These are phyloP conservation scores for Bathybates hornii DNA, from an alignment of 2,113 vertebrate species.

Conservation along the genomic window DNA sequence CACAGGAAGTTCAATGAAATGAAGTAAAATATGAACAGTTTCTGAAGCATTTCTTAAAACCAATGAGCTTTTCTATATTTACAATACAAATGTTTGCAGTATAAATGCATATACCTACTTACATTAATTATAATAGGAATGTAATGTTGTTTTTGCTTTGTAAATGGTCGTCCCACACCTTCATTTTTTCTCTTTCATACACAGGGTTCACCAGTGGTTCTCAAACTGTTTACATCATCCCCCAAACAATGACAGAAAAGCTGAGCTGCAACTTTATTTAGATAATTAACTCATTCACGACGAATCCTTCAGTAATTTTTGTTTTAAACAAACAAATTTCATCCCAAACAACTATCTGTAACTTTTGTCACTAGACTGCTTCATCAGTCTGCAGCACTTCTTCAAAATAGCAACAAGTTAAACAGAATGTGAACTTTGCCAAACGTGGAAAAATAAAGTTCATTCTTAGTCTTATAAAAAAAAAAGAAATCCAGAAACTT, in stretches of 20 bases:
- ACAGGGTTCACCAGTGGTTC: not conserved
- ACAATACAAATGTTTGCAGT: not conserved
- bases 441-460: not conserved
- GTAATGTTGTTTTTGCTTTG: not conserved
- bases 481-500: not conserved
- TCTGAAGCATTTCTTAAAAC: not conserved
- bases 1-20: not conserved
- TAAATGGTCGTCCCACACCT: not conserved
- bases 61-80: not conserved
- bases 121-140: not conserved
- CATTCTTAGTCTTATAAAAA: not conserved
- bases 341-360: not conserved
- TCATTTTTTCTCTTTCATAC: not conserved
- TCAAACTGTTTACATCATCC: not conserved
- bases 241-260: not conserved
- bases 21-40: not conserved
- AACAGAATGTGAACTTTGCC: not conserved
- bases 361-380: not conserved
- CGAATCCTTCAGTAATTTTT: not conserved
- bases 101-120: not conserved
- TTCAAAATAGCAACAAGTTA: not conserved
- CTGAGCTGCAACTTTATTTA: not conserved
- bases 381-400: not conserved
- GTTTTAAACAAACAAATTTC: not conserved
- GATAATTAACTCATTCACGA: not conserved